A percentile compares a stretch with the other conserved stretches of the same genome.
These are phyloP conservation scores for Halocynthia aurantium DNA, from an alignment of 23 tunicate species.

Conservation along the genomic window DNA sequence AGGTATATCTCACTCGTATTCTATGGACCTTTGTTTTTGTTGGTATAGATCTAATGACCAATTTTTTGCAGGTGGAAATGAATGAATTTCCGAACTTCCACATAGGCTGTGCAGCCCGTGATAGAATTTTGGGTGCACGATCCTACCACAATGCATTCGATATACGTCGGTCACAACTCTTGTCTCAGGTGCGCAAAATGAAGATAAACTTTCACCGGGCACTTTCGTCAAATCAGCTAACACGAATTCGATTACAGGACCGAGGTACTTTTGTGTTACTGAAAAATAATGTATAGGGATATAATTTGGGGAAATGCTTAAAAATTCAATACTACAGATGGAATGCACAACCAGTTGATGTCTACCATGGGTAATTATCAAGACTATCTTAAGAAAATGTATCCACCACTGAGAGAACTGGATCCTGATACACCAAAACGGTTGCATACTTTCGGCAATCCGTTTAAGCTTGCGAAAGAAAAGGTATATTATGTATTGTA, in stretches of 20 bases:
- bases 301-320: neutral
- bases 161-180: constrained; percentile 40
- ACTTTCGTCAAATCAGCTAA: constrained; percentile 4
- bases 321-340: constrained; percentile 4
- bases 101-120: neutral
- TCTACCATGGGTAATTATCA: constrained; percentile 96
- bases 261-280: neutral
- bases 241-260: constrained; percentile 17
- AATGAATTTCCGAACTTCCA: constrained; percentile 23
- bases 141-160: constrained; percentile 76
- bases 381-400: constrained; percentile 54
- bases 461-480: constrained; percentile 85
- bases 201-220: constrained; percentile 41
- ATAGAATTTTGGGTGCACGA: constrained; percentile 14
- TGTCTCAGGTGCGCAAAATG: constrained; percentile 67
- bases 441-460: constrained; percentile 93
- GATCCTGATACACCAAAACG: constrained; percentile 77
- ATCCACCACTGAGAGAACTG: constrained; percentile 64
- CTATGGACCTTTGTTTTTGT: too few species aligned
- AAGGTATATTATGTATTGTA: constrained; percentile 11
- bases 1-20: neutral
- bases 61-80: neutral
- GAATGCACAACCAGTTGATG: constrained; percentile 78
- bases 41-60: too few species aligned
- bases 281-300: neutral